phyloP scores from a whole-genome alignment of 2,797 vertebrate genomes.

The Triplophysa bombifrons region DNA sequence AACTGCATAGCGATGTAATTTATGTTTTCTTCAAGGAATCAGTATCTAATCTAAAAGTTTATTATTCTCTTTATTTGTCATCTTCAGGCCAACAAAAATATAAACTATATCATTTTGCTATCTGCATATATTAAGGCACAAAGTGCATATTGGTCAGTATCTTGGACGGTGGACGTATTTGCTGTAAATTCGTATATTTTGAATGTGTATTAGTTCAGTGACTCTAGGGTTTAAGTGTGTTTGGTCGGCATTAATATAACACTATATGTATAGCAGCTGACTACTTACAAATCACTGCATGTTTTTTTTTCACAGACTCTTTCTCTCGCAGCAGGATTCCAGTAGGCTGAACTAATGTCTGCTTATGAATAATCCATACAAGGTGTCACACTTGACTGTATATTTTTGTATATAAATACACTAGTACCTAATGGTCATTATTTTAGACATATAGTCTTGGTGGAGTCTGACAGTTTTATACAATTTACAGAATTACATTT shows the following conservation, averaged over 20 bases:
- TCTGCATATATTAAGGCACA: background rate
- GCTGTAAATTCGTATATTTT: background rate
- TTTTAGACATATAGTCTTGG: slow-evolving; percentile 15
- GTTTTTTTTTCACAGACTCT: slow-evolving; percentile 32
- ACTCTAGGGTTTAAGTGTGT: slow-evolving; percentile 25
- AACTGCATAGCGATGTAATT: too few species aligned
- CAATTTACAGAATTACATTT: slow-evolving; percentile 4
- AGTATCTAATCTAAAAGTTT: background rate
- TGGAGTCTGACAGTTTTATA: slow-evolving; percentile 7
- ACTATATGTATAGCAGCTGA: slow-evolving; percentile 37
- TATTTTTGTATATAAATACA: slow-evolving; percentile 34
- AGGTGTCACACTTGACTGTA: slow-evolving; percentile 32
- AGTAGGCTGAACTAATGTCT: slow-evolving; percentile 41
- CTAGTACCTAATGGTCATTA: slow-evolving; percentile 13
- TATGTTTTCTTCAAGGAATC: background rate
- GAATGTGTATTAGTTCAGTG: slow-evolving; percentile 29
- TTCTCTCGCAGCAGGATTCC: slow-evolving; percentile 41
- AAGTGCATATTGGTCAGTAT: background rate
- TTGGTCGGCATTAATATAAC: slow-evolving; percentile 26
- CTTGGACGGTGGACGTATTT: background rate
- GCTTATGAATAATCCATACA: slow-evolving; percentile 45
- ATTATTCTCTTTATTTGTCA: slow-evolving; percentile 24
- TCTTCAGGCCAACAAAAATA: background rate
- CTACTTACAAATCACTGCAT: slow-evolving; percentile 45
- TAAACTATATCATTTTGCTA: background rate